phyloP scores from a whole-genome alignment of 2,797 vertebrate species.

The Clarias pachynema region DNA sequence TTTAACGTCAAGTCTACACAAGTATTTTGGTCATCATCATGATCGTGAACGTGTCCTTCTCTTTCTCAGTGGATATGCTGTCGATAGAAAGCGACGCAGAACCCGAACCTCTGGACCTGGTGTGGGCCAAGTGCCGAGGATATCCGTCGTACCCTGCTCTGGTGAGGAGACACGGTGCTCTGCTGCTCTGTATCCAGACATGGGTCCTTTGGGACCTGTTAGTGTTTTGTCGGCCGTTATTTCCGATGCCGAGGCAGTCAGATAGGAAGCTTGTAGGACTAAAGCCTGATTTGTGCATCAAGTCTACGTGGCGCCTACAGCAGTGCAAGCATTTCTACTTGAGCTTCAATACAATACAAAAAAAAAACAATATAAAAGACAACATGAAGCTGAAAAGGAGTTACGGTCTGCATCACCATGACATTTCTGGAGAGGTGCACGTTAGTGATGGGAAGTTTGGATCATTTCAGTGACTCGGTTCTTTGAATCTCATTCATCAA shows the following conservation, averaged over 20 bases:
- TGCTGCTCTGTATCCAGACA: not conserved
- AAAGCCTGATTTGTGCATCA: too few species aligned
- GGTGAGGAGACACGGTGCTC: constrained; percentile 78
- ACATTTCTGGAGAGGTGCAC: too few species aligned
- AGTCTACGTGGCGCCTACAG: too few species aligned
- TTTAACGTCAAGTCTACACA: not conserved
- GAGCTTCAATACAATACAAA: too few species aligned
- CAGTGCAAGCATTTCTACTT: too few species aligned
- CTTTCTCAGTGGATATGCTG: constrained; percentile 74
- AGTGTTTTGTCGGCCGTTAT: not conserved
- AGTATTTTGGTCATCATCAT: not conserved
- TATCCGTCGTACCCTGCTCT: constrained; percentile 98
- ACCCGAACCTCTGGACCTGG: constrained; percentile 91
- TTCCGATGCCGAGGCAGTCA: not conserved
- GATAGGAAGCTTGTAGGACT: not conserved
- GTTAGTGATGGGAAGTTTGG: too few species aligned
- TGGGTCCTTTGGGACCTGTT: not conserved
- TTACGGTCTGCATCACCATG: too few species aligned
- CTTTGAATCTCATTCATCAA: too few species aligned
- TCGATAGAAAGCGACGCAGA: constrained; percentile 82
- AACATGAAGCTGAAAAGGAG: too few species aligned
- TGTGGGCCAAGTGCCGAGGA: constrained; percentile 98
- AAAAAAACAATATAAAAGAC: too few species aligned
- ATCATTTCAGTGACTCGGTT: too few species aligned
- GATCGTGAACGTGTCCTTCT: not conserved